phyloP scores from a whole-genome alignment of 2,888 invertebrate species.

The Acanthacorydalis orientalis region DNA sequence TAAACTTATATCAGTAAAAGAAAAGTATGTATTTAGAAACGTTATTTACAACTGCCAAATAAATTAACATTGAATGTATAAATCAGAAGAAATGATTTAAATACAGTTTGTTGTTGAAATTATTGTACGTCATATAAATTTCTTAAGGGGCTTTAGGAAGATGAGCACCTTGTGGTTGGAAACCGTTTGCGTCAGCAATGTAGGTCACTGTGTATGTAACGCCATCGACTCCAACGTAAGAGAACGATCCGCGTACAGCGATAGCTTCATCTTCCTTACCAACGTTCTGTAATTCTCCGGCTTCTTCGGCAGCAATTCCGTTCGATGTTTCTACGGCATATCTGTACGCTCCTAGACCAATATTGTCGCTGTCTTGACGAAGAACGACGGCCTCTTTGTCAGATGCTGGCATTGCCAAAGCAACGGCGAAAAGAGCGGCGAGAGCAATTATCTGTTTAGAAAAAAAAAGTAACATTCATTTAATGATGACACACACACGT shows the following conservation, averaged over 20 bases:
- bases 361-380: slow-evolving; percentile 18
- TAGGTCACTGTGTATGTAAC: slow-evolving; percentile 23
- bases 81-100: no score
- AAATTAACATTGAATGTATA: no score
- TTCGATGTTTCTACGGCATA: slow-evolving; percentile 20
- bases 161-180: slow-evolving; percentile 28
- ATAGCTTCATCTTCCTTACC: slow-evolving; percentile 35
- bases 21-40: no score
- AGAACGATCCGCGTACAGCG: slow-evolving; percentile 31
- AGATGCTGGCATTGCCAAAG: slow-evolving; percentile 14
- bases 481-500: not conserved
- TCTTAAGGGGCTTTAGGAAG: slow-evolving; percentile 17
- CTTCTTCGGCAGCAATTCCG: slow-evolving; percentile 31
- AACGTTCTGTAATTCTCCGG: slow-evolving; percentile 31
- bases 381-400: slow-evolving; percentile 16
- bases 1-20: no score
- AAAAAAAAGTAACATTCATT: not conserved
- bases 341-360: slow-evolving; percentile 19
- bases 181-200: slow-evolving; percentile 27
- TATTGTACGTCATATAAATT: not conserved
- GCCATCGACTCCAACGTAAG: slow-evolving; percentile 37
- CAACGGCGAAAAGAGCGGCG: slow-evolving; percentile 14
- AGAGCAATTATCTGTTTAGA: slow-evolving; percentile 3
- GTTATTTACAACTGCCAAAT: no score
- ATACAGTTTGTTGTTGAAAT: no score